phyloP scores from a whole-genome alignment of 1,140 invertebrate genomes.

The Cherax quadricarinatus region DNA sequence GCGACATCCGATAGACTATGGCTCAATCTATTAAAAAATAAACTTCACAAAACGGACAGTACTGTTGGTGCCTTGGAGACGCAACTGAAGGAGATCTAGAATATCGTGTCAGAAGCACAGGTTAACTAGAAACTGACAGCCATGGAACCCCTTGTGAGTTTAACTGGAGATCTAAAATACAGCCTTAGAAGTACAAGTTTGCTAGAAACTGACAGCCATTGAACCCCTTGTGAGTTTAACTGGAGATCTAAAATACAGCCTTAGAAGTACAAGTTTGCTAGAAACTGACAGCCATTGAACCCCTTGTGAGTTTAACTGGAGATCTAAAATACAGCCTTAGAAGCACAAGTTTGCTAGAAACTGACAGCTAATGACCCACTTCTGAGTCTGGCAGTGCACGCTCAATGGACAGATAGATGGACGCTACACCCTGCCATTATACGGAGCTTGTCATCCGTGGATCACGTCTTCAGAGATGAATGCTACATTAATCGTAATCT shows the following conservation, averaged over 20 bases:
- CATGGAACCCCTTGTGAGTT: too few species aligned
- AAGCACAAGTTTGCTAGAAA: slow-evolving; percentile 19
- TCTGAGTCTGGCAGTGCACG: slow-evolving; percentile 17
- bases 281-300: slow-evolving; percentile 26
- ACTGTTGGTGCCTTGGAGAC: background rate
- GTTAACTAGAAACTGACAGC: background rate
- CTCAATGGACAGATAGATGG: slow-evolving; percentile 26
- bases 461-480: background rate
- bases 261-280: background rate
- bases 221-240: too few species aligned
- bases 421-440: slow-evolving; percentile 3
- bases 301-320: too few species aligned
- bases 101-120: slow-evolving; percentile 6
- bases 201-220: too few species aligned
- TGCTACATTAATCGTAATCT: slow-evolving; percentile 11
- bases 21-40: background rate
- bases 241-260: too few species aligned
- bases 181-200: slow-evolving; percentile 14
- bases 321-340: too few species aligned
- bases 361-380: background rate
- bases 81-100: background rate
- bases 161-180: background rate
- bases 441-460: slow-evolving; percentile 18
- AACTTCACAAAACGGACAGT: background rate
- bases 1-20: background rate